These are phyloP conservation scores for Tyto alba DNA, from an alignment of 2,113 vertebrate species.

Conservation along the genomic window DNA sequence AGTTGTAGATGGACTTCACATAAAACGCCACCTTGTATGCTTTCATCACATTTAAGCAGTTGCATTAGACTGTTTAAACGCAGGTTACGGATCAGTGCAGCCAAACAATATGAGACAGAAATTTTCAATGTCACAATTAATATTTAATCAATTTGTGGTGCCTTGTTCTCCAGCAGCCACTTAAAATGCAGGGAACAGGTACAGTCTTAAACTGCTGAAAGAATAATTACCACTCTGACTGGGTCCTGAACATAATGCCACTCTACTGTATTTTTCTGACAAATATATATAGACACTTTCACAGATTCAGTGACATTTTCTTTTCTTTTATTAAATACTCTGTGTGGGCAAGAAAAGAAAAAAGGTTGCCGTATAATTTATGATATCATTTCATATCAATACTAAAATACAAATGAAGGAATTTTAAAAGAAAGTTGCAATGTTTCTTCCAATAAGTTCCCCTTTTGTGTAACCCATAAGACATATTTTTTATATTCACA, in stretches of 20 bases:
- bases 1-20: not conserved
- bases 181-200: conserved; percentile 10
- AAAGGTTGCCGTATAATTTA: not conserved
- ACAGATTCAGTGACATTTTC: conserved; percentile 14
- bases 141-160: conserved; percentile 12
- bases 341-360: conserved; percentile 30
- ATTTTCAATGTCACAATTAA: conserved; percentile 2
- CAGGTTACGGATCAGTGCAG: not conserved
- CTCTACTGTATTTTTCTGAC: conserved; percentile 13
- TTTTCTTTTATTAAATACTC: conserved; percentile 8
- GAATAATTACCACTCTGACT: conserved; percentile 38
- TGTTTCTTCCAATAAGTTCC: not conserved
- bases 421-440: not conserved
- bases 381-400: not conserved
- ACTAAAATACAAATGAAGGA: conserved; percentile 1
- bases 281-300: not conserved
- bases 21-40: not conserved
- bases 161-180: conserved; percentile 17
- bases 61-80: not conserved
- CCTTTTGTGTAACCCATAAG: not conserved
- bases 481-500: not conserved
- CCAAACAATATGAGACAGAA: not conserved
- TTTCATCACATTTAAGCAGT: not conserved
- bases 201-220: not conserved
- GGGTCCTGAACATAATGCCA: conserved; percentile 7